Conservation (phyloP, 1,140 invertebrate genomes). For the Zaprionus ghesquierei region DNA sequence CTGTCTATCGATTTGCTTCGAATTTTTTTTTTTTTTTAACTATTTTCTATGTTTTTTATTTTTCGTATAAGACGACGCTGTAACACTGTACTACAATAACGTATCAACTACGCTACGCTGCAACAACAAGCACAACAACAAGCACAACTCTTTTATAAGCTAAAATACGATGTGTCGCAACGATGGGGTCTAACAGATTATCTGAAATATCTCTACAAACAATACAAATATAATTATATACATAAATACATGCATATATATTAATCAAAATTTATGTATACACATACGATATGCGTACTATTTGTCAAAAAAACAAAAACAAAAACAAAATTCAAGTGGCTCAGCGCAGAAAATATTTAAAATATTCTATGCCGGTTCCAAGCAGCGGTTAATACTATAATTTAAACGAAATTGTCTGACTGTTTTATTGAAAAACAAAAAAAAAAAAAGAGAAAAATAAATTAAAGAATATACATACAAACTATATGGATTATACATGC, state of each 20-base stretch:
- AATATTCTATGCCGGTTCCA: slow-evolving; percentile 65
- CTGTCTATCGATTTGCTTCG: slow-evolving; percentile 54
- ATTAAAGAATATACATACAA: slow-evolving; percentile 52
- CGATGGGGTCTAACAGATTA: slow-evolving; percentile 1
- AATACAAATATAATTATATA: slow-evolving; percentile 41
- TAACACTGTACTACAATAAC: slow-evolving; percentile 30
- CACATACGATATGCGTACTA: slow-evolving; percentile 48
- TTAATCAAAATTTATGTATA: slow-evolving; percentile 47
- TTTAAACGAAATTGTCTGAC: slow-evolving; percentile 75
- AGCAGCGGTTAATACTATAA: slow-evolving; percentile 41
- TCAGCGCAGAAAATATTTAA: slow-evolving; percentile 73
- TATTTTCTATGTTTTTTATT: slow-evolving; percentile 12
- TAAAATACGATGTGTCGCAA: slow-evolving; percentile 35
- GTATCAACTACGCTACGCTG: slow-evolving; percentile 49
- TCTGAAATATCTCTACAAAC: slow-evolving; percentile 27
- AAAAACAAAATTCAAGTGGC: slow-evolving; percentile 67
- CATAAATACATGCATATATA: slow-evolving; percentile 20
- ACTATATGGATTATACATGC: slow-evolving; percentile 13
- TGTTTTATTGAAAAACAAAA: slow-evolving; percentile 56
- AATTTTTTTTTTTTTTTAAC: slow-evolving; percentile 29
- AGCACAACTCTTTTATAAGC: slow-evolving; percentile 42
- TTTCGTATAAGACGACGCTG: slow-evolving; percentile 42
- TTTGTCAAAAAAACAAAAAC: no score
- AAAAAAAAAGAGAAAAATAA: slow-evolving; percentile 41
- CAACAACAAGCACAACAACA: slow-evolving; percentile 20